These are phyloP conservation scores for Sarcophaga variegata DNA, from an alignment of 2,888 invertebrate genomes.

Conservation along the genomic window DNA sequence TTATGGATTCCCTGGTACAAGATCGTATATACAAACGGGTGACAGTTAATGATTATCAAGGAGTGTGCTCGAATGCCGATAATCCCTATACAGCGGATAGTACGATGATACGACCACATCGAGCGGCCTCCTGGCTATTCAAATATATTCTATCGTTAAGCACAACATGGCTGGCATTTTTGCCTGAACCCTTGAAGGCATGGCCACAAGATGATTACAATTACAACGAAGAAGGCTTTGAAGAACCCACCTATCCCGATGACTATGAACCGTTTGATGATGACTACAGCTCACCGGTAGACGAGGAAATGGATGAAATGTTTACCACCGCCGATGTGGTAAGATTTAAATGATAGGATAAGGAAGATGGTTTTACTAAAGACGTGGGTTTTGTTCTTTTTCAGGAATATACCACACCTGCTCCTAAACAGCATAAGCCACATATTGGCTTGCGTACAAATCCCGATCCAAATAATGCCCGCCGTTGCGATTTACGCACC, in stretches of 20 bases:
- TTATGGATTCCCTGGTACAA: constrained; percentile 95
- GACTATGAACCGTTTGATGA: constrained; percentile 80
- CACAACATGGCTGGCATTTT: constrained; percentile 79
- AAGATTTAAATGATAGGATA: not conserved
- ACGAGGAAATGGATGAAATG: constrained; percentile 80
- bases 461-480: constrained; percentile 84
- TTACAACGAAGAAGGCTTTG: constrained; percentile 79
- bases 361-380: no score
- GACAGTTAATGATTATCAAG: constrained; percentile 94
- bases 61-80: constrained; percentile 89
- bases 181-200: constrained; percentile 78
- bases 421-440: constrained; percentile 78
- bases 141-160: constrained; percentile 79
- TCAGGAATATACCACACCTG: constrained; percentile 80
- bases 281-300: constrained; percentile 78
- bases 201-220: constrained; percentile 81
- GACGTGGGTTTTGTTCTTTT: not conserved
- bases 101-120: constrained; percentile 75
- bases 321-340: constrained; percentile 81
- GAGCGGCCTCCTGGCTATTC: constrained; percentile 77
- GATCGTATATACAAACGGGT: constrained; percentile 95
- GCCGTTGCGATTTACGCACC: constrained; percentile 93
- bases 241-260: constrained; percentile 80
- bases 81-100: constrained; percentile 83
- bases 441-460: constrained; percentile 81